These are phyloP conservation scores for Melinaea menophilus DNA, from an alignment of 2,888 invertebrate species.

Conservation along the genomic window DNA sequence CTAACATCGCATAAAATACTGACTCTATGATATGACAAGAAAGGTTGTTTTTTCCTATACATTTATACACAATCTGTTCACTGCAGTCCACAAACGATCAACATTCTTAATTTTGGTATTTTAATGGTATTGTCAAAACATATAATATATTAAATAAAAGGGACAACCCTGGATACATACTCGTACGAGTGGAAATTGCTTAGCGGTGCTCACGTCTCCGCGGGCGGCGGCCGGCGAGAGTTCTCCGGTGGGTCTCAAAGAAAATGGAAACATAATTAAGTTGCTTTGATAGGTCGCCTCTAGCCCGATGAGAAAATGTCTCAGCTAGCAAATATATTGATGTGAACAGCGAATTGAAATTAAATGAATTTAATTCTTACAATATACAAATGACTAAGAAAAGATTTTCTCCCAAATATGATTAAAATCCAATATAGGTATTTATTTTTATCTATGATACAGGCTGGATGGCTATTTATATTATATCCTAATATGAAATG, in stretches of 20 bases:
- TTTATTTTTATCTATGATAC: too few relatives aligned
- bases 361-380: neutral
- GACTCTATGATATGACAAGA: too few relatives aligned
- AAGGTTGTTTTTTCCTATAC: too few relatives aligned
- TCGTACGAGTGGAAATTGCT: conserved; percentile 34
- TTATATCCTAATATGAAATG: too few relatives aligned
- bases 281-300: conserved; percentile 26
- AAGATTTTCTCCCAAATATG: too few relatives aligned
- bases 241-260: conserved; percentile 25
- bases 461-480: too few relatives aligned
- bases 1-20: too few relatives aligned
- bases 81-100: too few relatives aligned
- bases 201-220: conserved; percentile 31
- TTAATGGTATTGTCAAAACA: neutral
- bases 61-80: too few relatives aligned
- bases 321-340: conserved; percentile 11
- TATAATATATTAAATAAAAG: neutral
- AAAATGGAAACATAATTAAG: conserved; percentile 36
- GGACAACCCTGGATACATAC: neutral
- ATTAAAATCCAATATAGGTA: too few relatives aligned
- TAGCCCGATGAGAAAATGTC: conserved; percentile 20
- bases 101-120: too few relatives aligned
- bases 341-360: conserved; percentile 4
- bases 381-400: neutral
- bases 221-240: conserved; percentile 19